Percentiles rank a stretch among this genome's conserved stretches.
phyloP scores from a whole-genome alignment of 92 coral and sea anemone species.

The Porites evermanni region DNA sequence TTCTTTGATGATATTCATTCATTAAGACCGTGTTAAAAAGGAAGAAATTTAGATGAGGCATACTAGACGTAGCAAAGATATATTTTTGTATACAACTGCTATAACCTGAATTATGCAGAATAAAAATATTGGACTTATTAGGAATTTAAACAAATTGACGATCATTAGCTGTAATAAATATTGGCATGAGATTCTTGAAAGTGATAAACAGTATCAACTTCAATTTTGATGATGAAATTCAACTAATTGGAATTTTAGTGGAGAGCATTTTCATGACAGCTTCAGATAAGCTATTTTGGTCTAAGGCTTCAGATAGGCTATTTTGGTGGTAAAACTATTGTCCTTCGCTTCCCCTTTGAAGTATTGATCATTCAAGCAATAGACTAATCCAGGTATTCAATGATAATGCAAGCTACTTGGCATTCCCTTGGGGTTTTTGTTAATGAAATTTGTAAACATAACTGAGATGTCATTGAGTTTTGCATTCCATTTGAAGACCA shows the following conservation, averaged over 20 bases:
- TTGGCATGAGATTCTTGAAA: constrained; percentile 10
- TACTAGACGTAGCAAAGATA: background rate
- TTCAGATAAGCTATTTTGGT: background rate
- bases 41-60: too few relatives aligned
- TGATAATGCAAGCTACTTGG: background rate
- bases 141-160: constrained; percentile 16
- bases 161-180: constrained; percentile 22
- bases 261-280: background rate
- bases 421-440: constrained; percentile 26
- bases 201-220: background rate
- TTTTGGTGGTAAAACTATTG: background rate
- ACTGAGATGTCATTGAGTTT: constrained; percentile 17
- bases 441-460: constrained; percentile 30
- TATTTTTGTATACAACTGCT: constrained; percentile 18
- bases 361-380: constrained; percentile 30
- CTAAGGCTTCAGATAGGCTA: background rate
- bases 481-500: background rate
- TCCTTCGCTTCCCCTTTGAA: background rate
- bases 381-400: constrained; percentile 4
- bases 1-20: too few relatives aligned
- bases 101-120: background rate
- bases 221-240: background rate
- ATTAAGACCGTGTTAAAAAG: background rate
- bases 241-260: background rate
- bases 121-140: constrained; percentile 4